These are phyloP conservation scores for Acheta domesticus DNA, from an alignment of 2,888 invertebrate genomes.

Conservation along the genomic window DNA sequence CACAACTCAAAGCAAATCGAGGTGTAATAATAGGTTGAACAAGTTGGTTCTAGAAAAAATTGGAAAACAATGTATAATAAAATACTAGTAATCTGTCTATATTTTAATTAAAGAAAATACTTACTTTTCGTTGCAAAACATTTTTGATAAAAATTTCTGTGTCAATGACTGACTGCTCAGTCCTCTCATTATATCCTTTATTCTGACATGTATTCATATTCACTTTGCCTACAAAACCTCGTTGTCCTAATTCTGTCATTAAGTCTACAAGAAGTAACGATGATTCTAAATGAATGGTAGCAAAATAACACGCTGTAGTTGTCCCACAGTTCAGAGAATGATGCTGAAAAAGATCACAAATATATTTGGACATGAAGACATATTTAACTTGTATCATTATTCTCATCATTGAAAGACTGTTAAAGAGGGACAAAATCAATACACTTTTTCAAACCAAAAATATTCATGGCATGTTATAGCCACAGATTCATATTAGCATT, in stretches of 20 bases:
- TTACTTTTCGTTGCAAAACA: constrained; percentile 46
- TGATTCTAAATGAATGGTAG: constrained; percentile 69
- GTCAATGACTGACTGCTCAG: constrained; percentile 58
- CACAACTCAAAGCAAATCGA: constrained; percentile 75
- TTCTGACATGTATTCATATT: constrained; percentile 62
- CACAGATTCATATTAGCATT: no score
- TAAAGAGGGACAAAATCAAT: no score
- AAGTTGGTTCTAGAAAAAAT: constrained; percentile 59
- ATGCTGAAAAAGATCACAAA: constrained; percentile 54
- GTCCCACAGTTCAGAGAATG: constrained; percentile 74
- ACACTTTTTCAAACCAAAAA: no score
- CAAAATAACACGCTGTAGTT: constrained; percentile 86
- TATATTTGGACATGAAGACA: no score
- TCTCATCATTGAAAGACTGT: no score
- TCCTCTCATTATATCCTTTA: constrained; percentile 62
- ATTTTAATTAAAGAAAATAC: neutral
- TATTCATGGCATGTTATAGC: no score
- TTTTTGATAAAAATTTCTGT: constrained; percentile 61
- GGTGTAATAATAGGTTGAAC: constrained; percentile 80
- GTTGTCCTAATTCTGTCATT: constrained; percentile 64
- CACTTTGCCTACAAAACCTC: constrained; percentile 84
- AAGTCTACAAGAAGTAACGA: constrained; percentile 67
- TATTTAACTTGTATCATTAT: no score
- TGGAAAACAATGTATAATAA: neutral
- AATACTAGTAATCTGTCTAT: neutral